These are phyloP conservation scores for Malthinus flaveolus DNA, from an alignment of 2,888 invertebrate genomes.

Conservation along the genomic window DNA sequence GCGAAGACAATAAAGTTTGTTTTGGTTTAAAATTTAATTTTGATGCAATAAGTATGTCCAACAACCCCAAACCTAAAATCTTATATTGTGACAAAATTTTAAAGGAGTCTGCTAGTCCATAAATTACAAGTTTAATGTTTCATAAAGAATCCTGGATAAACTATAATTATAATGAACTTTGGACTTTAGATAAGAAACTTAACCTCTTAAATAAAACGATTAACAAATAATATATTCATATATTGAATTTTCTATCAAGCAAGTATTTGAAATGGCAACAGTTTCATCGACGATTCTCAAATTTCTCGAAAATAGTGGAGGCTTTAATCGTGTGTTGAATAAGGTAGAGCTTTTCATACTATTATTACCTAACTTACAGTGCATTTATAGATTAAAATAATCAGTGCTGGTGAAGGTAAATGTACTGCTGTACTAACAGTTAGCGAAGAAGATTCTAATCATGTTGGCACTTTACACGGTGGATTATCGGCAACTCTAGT, in stretches of 20 bases:
- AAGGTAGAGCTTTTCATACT: neutral
- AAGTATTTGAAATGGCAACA: too few relatives aligned
- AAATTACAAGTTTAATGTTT: too few relatives aligned
- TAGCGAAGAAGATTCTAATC: conserved; percentile 73
- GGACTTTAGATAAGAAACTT: neutral
- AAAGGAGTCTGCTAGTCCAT: too few relatives aligned
- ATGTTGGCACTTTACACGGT: conserved; percentile 77
- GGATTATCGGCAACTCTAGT: conserved; percentile 82
- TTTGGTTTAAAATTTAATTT: too few relatives aligned
- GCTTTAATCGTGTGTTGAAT: neutral
- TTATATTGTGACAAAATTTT: too few relatives aligned
- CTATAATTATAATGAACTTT: neutral
- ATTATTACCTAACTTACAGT: neutral
- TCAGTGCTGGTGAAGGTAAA: neutral
- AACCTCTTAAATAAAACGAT: too few relatives aligned
- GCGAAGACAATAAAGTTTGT: too few relatives aligned
- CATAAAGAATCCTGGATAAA: too few relatives aligned
- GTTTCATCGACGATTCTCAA: neutral
- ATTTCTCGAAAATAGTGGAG: neutral
- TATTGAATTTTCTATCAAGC: too few relatives aligned
- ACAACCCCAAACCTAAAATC: too few relatives aligned
- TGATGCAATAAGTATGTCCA: too few relatives aligned
- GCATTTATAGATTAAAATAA: neutral
- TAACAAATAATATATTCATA: too few relatives aligned
- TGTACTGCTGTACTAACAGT: conserved; percentile 71